A percentile compares a stretch with the other conserved stretches of the same genome.
phyloP scores from a whole-genome alignment of 1,140 invertebrate genomes.

The Agrilus planipennis region DNA sequence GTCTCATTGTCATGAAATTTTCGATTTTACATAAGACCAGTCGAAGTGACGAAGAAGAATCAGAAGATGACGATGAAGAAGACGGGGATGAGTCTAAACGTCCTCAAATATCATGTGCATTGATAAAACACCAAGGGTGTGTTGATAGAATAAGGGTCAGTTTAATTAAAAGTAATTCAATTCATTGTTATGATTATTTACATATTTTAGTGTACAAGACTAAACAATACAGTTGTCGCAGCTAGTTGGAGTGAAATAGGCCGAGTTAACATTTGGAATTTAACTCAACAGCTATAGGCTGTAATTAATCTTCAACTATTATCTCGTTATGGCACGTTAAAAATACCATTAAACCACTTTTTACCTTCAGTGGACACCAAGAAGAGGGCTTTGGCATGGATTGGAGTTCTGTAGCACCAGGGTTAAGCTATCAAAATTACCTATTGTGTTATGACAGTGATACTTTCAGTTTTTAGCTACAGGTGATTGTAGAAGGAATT shows the following conservation, averaged over 20 bases:
- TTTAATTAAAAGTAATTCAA: slow-evolving; percentile 6
- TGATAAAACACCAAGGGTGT: slow-evolving; percentile 82
- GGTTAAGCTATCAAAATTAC: slow-evolving; percentile 52
- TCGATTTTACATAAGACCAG: slow-evolving; percentile 68
- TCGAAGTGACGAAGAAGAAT: slow-evolving; percentile 45
- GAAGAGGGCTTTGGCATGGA: slow-evolving; percentile 90
- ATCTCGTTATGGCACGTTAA: slow-evolving; percentile 46
- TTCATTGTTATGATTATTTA: neutral
- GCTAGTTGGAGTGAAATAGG: slow-evolving; percentile 91
- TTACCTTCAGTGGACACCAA: slow-evolving; percentile 80
- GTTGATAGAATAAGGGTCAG: slow-evolving; percentile 83
- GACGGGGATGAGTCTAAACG: slow-evolving; percentile 50
- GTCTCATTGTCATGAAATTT: slow-evolving; percentile 65
- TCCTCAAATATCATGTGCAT: slow-evolving; percentile 69
- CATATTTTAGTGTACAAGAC: slow-evolving; percentile 34
- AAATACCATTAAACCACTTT: slow-evolving; percentile 56
- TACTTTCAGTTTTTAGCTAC: slow-evolving; percentile 61
- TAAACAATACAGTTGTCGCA: slow-evolving; percentile 50
- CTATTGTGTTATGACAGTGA: no score
- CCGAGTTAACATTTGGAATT: slow-evolving; percentile 83
- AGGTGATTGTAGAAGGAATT: slow-evolving; percentile 81
- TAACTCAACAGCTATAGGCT: slow-evolving; percentile 64
- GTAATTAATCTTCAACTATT: slow-evolving; percentile 58
- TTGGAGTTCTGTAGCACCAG: slow-evolving; percentile 73
- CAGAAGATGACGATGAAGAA: slow-evolving; percentile 53